These are phyloP conservation scores for Megalopta genalis DNA, from an alignment of 1,140 invertebrate genomes.

Conservation along the genomic window DNA sequence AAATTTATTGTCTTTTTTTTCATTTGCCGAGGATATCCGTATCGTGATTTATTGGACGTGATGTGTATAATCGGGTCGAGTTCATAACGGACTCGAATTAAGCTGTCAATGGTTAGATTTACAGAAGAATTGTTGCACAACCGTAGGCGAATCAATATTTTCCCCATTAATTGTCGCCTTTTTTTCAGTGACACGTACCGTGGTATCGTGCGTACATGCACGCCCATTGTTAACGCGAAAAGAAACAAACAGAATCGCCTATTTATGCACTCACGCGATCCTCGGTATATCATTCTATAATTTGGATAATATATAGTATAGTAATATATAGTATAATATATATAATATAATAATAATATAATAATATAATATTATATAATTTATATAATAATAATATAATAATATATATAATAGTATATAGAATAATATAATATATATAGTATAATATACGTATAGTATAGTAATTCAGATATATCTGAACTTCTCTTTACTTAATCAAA, in stretches of 20 bases:
- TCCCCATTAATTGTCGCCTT: not conserved
- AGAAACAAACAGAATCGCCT: not conserved
- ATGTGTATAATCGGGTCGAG: not conserved
- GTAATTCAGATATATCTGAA: no score
- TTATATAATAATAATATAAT: no score
- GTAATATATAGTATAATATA: no score
- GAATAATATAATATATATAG: no score
- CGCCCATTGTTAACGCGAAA: not conserved
- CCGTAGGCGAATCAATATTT: not conserved
- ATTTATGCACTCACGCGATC: no score
- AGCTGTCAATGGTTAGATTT: slow-evolving; percentile 4
- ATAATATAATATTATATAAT: no score
- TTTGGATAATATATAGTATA: no score
- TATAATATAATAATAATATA: no score
- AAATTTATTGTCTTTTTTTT: not conserved
- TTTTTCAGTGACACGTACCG: not conserved
- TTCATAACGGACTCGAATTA: not conserved
- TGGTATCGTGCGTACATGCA: not conserved
- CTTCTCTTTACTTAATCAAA: not conserved
- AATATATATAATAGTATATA: no score
- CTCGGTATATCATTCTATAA: not conserved
- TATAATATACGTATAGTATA: no score
- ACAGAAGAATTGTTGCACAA: not conserved
- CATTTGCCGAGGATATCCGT: not conserved
- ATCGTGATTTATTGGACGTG: not conserved